Percentiles rank a stretch among this genome's conserved stretches.
Conservation (phyloP, 2,888 invertebrate genomes). For the Galeruca laticollis region DNA sequence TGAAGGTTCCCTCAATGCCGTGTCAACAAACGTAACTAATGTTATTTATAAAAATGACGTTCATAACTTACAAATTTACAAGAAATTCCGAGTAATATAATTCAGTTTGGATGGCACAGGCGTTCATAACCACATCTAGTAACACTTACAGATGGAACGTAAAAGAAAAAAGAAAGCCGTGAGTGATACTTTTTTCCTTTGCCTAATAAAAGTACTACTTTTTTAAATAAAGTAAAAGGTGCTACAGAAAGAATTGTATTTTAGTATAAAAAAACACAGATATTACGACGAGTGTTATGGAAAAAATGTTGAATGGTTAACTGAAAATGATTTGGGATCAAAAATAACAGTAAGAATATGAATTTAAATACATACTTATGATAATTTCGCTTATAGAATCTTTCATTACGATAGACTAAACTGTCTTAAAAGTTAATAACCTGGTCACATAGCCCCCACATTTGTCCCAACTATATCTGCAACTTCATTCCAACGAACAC, state of each 20-base stretch:
- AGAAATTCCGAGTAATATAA: too few species aligned
- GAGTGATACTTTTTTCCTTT: neutral
- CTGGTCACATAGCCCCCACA: too few species aligned
- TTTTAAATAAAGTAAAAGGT: neutral
- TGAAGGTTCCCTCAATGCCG: too few species aligned
- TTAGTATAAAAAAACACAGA: constrained; percentile 5
- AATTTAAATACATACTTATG: neutral
- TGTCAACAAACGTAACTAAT: too few species aligned
- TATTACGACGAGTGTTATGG: constrained; percentile 14
- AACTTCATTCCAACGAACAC: too few species aligned
- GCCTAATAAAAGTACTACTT: too few species aligned
- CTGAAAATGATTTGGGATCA: neutral
- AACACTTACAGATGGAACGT: constrained; percentile 4
- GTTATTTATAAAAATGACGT: too few species aligned
- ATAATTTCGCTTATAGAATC: too few species aligned
- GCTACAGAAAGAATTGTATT: neutral
- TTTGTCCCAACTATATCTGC: too few species aligned
- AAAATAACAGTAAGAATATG: constrained; percentile 9
- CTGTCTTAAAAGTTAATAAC: too few species aligned
- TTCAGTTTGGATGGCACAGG: neutral
- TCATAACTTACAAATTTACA: too few species aligned
- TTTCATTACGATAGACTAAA: too few species aligned
- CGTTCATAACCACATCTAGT: neutral
- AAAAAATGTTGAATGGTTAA: constrained; percentile 21
- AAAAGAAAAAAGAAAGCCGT: constrained; percentile 8